A percentile compares a stretch with the other conserved stretches of the same genome.
Conservation (phyloP, 2,113 vertebrate species). For the Leucoraja erinaceus region DNA sequence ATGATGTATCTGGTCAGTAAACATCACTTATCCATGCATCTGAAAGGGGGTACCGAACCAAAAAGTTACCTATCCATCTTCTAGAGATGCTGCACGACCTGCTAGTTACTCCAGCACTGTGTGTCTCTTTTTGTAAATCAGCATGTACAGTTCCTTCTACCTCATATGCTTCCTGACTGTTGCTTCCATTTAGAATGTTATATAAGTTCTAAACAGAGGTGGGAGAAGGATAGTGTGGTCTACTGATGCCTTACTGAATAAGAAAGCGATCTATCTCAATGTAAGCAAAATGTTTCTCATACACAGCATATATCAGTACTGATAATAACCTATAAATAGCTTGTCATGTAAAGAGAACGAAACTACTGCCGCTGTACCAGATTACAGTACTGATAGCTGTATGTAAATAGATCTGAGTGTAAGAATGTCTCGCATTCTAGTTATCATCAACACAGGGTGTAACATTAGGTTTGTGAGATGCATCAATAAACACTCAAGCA, state of each 20-base stretch:
- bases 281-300: slow-evolving; percentile 32
- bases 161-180: background rate
- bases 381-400: slow-evolving; percentile 17
- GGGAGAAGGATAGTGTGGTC: background rate
- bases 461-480: slow-evolving; percentile 27
- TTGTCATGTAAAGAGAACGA: slow-evolving; percentile 24
- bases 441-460: background rate
- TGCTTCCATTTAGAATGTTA: background rate
- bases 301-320: background rate
- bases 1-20: no score
- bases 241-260: background rate
- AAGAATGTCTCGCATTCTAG: slow-evolving; percentile 24
- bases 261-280: background rate
- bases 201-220: background rate
- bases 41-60: no score
- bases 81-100: no score
- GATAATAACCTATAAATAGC: slow-evolving; percentile 15
- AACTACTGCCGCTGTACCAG: background rate
- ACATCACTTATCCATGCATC: no score
- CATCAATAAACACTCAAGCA: slow-evolving; percentile 19
- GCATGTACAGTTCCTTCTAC: no score
- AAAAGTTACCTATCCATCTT: no score
- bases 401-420: slow-evolving; percentile 21
- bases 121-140: no score
- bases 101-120: no score